phyloP scores from a whole-genome alignment of 1,140 invertebrate genomes.

The honey bee (Apis mellifera) region Amel_HAv3.1 CM009936.2:111001-111500 shows the following conservation, averaged over 20 bases:
- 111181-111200: constrained; percentile 47
- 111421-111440: constrained; percentile 11
- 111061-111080: too few species aligned
- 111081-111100: too few species aligned
- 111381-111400: too few species aligned
- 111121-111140: not conserved
- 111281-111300: constrained; percentile 66
- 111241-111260: constrained; percentile 55
- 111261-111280: constrained; percentile 61
- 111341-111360: too few species aligned
- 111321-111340: constrained; percentile 56
- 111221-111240: not conserved
- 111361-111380: too few species aligned
- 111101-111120: too few species aligned
- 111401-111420: too few species aligned
- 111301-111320: constrained; percentile 66
- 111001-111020: too few species aligned
- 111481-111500: not conserved
- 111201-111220: constrained; percentile 11
- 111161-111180: not conserved
- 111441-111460: not conserved
- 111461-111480: constrained; percentile 5
- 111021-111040: too few species aligned
- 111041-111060: too few species aligned
- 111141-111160: not conserved